Base-by-base conservation (phyloP, 2,797 vertebrate species). In the Cetoscarus ocellatus region DNA sequence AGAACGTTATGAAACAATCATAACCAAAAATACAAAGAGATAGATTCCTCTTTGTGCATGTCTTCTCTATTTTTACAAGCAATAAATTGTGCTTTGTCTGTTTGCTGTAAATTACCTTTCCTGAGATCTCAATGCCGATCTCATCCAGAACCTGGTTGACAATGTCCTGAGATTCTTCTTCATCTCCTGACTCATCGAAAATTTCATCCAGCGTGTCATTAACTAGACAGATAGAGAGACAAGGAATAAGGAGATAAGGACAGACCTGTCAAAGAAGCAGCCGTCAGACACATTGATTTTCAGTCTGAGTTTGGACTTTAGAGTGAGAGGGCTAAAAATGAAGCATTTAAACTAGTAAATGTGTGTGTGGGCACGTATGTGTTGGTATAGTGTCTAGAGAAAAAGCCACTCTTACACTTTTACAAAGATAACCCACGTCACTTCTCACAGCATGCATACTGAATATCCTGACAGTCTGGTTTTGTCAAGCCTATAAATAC, bases 61-160 rank as follows among this genome's bases (percentile, higher is more conserved):
- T 9, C 6, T 10, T 39, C 38, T 39, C 38, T 11, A 12, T 27
- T 27, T 43, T 48, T 43, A 56, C 5, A 6, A 52, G 43, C 48
- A 34, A 5, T 34, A 52, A 1, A 4, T 4, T 39, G 6, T 18
- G 34, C 45, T 35, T 47, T 57, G 27, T 4, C 27, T 4, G 27
- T 27, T 27, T 27, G 27, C 27, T 27, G 27, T 27, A 27, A 27
- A 27, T 27, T 91, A 99, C 98, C 96, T 99, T 98, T 92, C 96
- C 98, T 75, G 97, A 95, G 83, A 99, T 98, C 92, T 99, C 98
- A 68, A 99, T 99, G 87, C 98, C 97, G 15, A 99, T 99, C 93
- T 99, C 97, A 88, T 99, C 98, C 79, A 99, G 94, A 77, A 99
- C 97, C 93, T 99, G 97, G 88, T 96, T 98, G 79, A 99, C 97